Evolutionary conservation across 2,797 vertebrate genomes (phyloP), one percentile per base, ranked within the genome.

Genomic region (Rhinella marina): DNA sequence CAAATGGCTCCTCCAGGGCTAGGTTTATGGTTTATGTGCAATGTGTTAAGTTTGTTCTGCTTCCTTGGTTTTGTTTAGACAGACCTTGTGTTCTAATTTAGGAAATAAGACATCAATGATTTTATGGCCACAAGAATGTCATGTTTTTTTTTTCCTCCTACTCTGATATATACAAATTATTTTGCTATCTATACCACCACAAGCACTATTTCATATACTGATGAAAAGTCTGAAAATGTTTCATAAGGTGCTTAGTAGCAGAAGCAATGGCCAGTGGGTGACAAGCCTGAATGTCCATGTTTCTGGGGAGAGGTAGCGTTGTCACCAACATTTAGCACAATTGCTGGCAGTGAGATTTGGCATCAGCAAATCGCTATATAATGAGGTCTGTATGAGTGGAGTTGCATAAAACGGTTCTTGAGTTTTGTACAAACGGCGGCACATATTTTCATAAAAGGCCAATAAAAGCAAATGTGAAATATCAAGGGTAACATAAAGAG

Each of bases 401-500:
- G 66, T 32, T 70, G 16, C 29, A 70, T 6, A 29, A 10, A 17
- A 4, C 29, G 10, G 16, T 41, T 3, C 29, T 70, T 70, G 7
- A 32, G 3, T 32, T 10, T 41, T 19, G 8, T 72, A 32, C 12
- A 72, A 16, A 68, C 10, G 16, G 13, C 3, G 27, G n/a, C 27
- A 70, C 21, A 48, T 13, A 76, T 21, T 52, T 41, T 41, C 6
- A 19, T 32, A 72, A 41, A 72, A 72, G 21, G 29, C 25, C 48
- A 50, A 64, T 64, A 73, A 27, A 87, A 66, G 12, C 52, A 41
- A 12, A 75, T 62, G 3, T 72, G 21, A 86, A 54, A 75, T n/a
- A 64, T n/a, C 32, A 82, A 21, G 23, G 25, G 66, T 57, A 41
- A 19, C 19, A 16, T 48, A 48, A 77, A 6, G 14, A 27, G 1